Base-by-base conservation (phyloP, 2,797 vertebrate genomes). In the Rhinella marina region DNA sequence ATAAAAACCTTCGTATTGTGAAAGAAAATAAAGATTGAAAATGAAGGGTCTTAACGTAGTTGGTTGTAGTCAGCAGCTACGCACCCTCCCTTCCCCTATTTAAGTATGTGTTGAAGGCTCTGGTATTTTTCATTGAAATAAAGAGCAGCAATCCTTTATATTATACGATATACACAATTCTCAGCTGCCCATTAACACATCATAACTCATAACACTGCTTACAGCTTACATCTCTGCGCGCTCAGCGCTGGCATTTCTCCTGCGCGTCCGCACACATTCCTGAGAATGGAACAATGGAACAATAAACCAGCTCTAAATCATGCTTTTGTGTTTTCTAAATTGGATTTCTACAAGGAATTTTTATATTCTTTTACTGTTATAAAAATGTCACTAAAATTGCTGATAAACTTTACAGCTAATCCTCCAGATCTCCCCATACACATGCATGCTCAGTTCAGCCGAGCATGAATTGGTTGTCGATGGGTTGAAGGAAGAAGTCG, bases 71-170 rank as follows among this genome's bases (percentile, higher is more conserved):
- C 73, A 62, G 84, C 59, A 85, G 84, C n/a, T n/a, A 11, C 41
- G 13, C 84, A 21, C 84, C 62, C 73, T 54, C 84, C 84, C 59
- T 64, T 41, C 84, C 25, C 75, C 61, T 25, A 56, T 54, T 86
- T 86, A 86, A 80, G 76, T 86, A 86, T 66, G 84, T 78, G 84
- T 79, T 86, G 75, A 80, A 78, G 59, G 84, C 23, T 86, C 84
- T 86, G 84, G 75, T 79, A 86, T 86, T 66, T 86, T 78, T 86
- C 84, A 86, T 79, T 86, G 61, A 68, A 79, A 85, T 85, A 77
- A 62, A 77, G 73, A 85, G 72, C 59, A 64, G 73, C 84, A 48
- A 78, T 52, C 56, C 62, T 86, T 57, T 79, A n/a, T 79, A 78
- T 79, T 86, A 54, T 78, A 61, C 50, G 59, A 66, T 86, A 79